Conservation (phyloP, 2,797 vertebrate species). For the Knipowitschia caucasica region DNA sequence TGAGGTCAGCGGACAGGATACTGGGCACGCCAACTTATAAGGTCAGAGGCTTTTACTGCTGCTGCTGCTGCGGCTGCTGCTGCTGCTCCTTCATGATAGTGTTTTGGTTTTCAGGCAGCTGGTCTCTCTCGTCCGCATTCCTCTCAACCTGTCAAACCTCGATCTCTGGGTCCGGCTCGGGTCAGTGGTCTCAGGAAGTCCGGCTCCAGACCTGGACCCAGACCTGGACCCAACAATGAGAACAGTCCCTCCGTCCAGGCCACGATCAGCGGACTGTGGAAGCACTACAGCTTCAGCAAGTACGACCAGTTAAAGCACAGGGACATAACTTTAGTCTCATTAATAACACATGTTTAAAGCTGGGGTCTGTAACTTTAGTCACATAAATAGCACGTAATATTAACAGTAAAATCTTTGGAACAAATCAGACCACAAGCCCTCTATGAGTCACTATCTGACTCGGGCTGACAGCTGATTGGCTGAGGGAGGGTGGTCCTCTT, state of each 20-base stretch:
- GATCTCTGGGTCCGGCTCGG: slow-evolving; percentile 80
- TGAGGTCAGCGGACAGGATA: too few species aligned
- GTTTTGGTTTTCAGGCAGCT: slow-evolving; percentile 70
- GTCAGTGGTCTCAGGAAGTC: slow-evolving; percentile 84
- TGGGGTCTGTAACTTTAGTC: too few species aligned
- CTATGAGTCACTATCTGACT: too few species aligned
- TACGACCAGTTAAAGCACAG: slow-evolving; percentile 36
- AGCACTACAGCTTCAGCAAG: slow-evolving; percentile 89
- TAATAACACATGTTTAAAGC: too few species aligned
- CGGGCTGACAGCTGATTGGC: too few species aligned
- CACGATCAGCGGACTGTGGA: slow-evolving; percentile 88
- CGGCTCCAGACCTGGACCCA: slow-evolving; percentile 53
- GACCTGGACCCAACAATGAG: slow-evolving; percentile 66
- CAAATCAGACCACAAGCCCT: too few species aligned
- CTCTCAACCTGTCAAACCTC: slow-evolving; percentile 60
- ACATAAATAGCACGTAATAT: too few species aligned
- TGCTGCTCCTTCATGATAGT: neutral
- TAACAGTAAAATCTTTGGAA: too few species aligned
- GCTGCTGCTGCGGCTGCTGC: neutral
- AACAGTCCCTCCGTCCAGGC: slow-evolving; percentile 82
- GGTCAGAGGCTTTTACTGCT: too few species aligned
- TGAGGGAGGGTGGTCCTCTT: too few species aligned
- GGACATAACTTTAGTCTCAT: too few species aligned
- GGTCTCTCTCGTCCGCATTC: slow-evolving; percentile 72
- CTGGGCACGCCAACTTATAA: too few species aligned